These are phyloP conservation scores for Drosophila hydei DNA, from an alignment of 1,140 invertebrate genomes.

Conservation along the genomic window DNA sequence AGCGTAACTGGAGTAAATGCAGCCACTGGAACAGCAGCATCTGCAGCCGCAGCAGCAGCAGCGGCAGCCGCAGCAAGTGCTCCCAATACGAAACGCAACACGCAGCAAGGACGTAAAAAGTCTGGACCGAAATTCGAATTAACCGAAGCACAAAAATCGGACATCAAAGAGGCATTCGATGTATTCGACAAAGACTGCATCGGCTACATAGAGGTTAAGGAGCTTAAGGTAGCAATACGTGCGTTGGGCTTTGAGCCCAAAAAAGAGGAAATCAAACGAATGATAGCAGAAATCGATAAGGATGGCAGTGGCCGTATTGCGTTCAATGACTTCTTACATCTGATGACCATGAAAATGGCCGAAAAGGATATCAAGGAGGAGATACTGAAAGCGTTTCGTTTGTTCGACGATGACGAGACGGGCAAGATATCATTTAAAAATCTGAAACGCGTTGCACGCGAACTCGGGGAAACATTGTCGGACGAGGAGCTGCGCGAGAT, in stretches of 20 bases:
- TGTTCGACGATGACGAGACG: constrained; percentile 97
- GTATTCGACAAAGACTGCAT: constrained; percentile 95
- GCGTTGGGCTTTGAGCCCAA: constrained; percentile 98
- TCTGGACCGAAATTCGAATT: constrained; percentile 91
- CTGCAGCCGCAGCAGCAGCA: constrained; percentile 10
- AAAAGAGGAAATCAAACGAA: constrained; percentile 98
- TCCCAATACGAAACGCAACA: constrained; percentile 48
- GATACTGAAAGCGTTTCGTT: constrained; percentile 96
- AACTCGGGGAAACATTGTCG: constrained; percentile 96
- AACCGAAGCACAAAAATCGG: constrained; percentile 93
- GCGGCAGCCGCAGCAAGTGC: constrained; percentile 14
- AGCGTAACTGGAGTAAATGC: constrained; percentile 39
- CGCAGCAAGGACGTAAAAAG: constrained; percentile 86
- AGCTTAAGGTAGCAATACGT: constrained; percentile 95
- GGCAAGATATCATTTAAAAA: constrained; percentile 98
- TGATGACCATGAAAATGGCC: constrained; percentile 98
- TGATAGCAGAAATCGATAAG: constrained; percentile 96
- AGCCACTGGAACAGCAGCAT: constrained; percentile 13
- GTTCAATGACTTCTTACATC: constrained; percentile 94
- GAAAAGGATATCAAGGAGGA: constrained; percentile 98
- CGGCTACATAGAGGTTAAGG: constrained; percentile 95
- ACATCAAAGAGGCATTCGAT: constrained; percentile 98
- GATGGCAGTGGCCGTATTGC: constrained; percentile 93
- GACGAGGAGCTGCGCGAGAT: constrained; percentile 99
- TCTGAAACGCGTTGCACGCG: constrained; percentile 96